A percentile compares a stretch with the other conserved stretches of the same genome.
phyloP scores from a whole-genome alignment of 2,113 vertebrate genomes.

The Gavia stellata region DNA sequence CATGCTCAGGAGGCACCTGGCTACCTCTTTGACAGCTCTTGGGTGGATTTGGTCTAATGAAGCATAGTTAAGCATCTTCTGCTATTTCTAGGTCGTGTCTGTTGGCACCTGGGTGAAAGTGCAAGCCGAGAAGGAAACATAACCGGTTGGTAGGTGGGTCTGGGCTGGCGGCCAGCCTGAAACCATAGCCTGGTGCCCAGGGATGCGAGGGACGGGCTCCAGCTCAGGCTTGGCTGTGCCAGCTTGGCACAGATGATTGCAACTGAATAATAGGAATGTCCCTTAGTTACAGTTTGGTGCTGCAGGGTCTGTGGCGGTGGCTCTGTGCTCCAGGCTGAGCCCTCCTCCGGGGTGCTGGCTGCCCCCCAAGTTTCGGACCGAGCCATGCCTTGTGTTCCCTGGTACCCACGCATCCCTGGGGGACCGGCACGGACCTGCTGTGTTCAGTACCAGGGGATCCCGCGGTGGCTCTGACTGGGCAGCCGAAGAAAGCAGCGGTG shows the following conservation, averaged over 20 bases:
- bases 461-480: fast-evolving
- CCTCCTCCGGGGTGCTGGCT: background rate
- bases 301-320: background rate
- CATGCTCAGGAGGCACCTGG: background rate
- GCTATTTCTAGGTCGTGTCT: background rate
- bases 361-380: fast-evolving
- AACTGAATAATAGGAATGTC: fast-evolving
- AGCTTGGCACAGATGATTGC: background rate
- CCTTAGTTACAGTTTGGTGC: background rate
- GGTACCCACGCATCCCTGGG: background rate
- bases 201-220: background rate
- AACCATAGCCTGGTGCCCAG: background rate
- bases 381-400: fast-evolving
- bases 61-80: background rate
- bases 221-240: background rate
- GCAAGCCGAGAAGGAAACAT: background rate
- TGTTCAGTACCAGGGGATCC: fast-evolving
- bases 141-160: background rate
- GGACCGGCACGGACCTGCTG: background rate
- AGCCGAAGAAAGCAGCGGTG: background rate
- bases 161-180: background rate
- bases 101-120: background rate
- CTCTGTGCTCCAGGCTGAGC: background rate
- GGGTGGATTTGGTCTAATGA: background rate
- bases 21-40: background rate